Base-by-base conservation (phyloP, 2,888 invertebrate genomes). In the Baccha elongata region DNA sequence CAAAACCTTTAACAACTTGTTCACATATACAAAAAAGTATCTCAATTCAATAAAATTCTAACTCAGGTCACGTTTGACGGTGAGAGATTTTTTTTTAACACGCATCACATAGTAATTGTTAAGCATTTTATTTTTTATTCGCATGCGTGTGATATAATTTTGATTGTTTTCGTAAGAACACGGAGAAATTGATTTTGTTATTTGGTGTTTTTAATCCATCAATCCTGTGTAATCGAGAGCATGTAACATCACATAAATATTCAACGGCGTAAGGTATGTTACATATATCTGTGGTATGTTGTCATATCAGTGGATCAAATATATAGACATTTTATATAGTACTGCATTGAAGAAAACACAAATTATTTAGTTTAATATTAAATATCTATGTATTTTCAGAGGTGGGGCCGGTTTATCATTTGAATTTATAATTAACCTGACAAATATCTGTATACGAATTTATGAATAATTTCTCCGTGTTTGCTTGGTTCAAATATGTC, bases 51-150 rank as follows among this genome's bases (percentile, higher is more conserved):
- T n/a, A n/a, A 55, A 55, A 60, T 50, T 11, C 26, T 55, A 72
- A 72, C 46, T 67, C 65, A 37, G 11, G 17, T 60, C 81, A 81
- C 81, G 81, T 81, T 32, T 35, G 55, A 52, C 71, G 53, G 60
- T 75, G 81, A 75, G 81, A 81, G 81, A 81, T 81, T 81, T 62
- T 81, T 81, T 53, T 69, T 72, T 67, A 71, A 81, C 81, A 60
- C 21, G 71, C 71, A 81, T 72, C 44, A 68, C 75, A 75, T 72
- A 72, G 81, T 29, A 80, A 74, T 42, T 29, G 53, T 19, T 48
- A 11, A 26, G 19, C 19, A 1, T 37, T 10, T 50, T 55, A 26
- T 40, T 29, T 42, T 44, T 40, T 19, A 15, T 52, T 42, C 58
- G 35, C 29, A 17, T 32, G 58, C 35, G 67, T 81, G 75, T 81